Conservation (phyloP, 2,888 invertebrate species). For the Dolichopus griseipennis region DNA sequence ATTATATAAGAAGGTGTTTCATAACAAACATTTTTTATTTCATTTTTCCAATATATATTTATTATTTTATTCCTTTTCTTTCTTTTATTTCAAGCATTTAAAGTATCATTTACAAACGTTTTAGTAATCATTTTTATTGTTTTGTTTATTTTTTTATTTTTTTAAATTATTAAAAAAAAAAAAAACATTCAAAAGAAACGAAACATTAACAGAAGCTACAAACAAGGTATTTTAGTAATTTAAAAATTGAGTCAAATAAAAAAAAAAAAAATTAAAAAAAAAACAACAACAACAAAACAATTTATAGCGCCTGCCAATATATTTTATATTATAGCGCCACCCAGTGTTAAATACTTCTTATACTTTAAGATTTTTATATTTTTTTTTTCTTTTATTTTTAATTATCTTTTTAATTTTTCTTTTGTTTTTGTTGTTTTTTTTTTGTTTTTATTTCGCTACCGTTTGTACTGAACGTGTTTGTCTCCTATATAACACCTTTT, state of each 20-base stretch:
- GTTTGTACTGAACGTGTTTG: too few species aligned
- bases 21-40: neutral
- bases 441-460: too few species aligned
- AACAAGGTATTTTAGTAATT: neutral
- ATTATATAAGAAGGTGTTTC: neutral
- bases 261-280: too few species aligned
- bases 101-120: neutral
- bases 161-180: neutral
- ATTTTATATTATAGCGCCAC: neutral
- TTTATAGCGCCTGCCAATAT: conserved; percentile 2
- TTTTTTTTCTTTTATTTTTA: neutral
- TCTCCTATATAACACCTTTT: too few species aligned
- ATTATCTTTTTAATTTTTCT: too few species aligned
- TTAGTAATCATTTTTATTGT: neutral
- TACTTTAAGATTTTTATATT: neutral
- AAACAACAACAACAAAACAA: neutral
- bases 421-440: too few species aligned
- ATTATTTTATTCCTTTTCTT: neutral
- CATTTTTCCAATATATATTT: neutral
- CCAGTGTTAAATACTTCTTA: neutral
- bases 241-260: neutral
- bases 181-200: too few species aligned
- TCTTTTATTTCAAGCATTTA: neutral
- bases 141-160: neutral
- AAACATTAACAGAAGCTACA: neutral